A percentile compares a stretch with the other conserved stretches of the same genome.
These are phyloP conservation scores for Diaperis boleti DNA, from an alignment of 2,888 invertebrate species.

Conservation along the genomic window DNA sequence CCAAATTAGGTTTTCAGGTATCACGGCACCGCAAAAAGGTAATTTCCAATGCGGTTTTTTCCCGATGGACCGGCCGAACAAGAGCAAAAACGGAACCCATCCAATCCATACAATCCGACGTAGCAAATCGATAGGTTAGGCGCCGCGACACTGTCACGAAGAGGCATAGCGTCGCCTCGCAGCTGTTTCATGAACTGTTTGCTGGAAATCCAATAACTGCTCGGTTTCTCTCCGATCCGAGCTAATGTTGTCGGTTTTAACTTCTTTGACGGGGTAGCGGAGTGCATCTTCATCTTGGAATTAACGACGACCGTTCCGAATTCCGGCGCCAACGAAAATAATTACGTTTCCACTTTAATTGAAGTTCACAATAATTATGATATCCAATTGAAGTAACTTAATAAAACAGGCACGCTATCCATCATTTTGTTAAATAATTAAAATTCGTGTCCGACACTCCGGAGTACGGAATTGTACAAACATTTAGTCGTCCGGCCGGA, in stretches of 20 bases:
- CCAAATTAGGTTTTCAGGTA: background rate
- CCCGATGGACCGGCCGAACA: background rate
- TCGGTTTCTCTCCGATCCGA: slow-evolving; percentile 49
- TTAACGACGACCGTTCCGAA: background rate
- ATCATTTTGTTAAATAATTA: slow-evolving; percentile 35
- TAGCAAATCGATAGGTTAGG: slow-evolving; percentile 58
- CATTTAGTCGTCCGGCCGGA: background rate
- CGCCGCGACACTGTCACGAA: slow-evolving; percentile 57
- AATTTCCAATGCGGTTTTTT: too few relatives aligned
- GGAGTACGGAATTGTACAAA: slow-evolving; percentile 1
- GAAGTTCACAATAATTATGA: slow-evolving; percentile 46
- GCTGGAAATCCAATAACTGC: slow-evolving; percentile 64
- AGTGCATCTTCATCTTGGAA: too few relatives aligned
- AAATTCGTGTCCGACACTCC: slow-evolving; percentile 27
- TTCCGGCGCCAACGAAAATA: slow-evolving; percentile 24
- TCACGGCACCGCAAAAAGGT: too few relatives aligned
- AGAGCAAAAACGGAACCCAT: background rate
- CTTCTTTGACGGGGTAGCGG: slow-evolving; percentile 41
- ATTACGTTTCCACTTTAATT: slow-evolving; percentile 46
- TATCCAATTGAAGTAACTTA: slow-evolving; percentile 50
- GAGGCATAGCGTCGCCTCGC: slow-evolving; percentile 58
- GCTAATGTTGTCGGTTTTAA: slow-evolving; percentile 49
- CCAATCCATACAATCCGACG: slow-evolving; percentile 10
- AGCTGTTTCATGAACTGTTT: slow-evolving; percentile 65
- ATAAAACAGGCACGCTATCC: slow-evolving; percentile 36